phyloP scores from a whole-genome alignment of 1,140 invertebrate genomes.

The Marisa cornuarietis region DNA sequence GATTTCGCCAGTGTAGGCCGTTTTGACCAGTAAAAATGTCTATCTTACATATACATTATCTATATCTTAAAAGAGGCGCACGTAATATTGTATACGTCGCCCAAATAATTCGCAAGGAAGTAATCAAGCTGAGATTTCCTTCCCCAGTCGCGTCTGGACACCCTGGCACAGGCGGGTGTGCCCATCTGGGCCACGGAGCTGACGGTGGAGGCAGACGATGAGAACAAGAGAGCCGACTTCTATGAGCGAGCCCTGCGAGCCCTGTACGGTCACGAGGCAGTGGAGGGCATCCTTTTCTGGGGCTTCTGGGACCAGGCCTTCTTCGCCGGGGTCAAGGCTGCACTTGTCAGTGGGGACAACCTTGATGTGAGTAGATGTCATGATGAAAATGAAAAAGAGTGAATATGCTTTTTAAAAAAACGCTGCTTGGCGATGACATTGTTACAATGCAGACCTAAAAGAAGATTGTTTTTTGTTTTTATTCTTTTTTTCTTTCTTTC shows the following conservation, averaged over 20 bases:
- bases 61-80: no score
- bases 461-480: no score
- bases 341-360: conserved; percentile 11
- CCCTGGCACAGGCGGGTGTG: conserved; percentile 22
- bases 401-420: no score
- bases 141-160: conserved; percentile 23
- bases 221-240: conserved; percentile 25
- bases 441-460: no score
- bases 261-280: conserved; percentile 27
- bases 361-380: background rate
- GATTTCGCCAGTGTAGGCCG: no score
- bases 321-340: background rate
- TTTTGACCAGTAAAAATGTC: no score
- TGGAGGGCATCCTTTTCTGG: conserved; percentile 37
- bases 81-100: background rate
- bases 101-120: background rate
- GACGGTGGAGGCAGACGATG: conserved; percentile 20
- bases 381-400: no score
- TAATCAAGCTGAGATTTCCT: background rate
- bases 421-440: no score
- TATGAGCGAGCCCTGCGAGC: conserved; percentile 27
- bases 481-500: no score
- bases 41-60: no score
- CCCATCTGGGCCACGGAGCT: conserved; percentile 38
- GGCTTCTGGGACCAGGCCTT: conserved; percentile 26